These are phyloP conservation scores for Betta splendens DNA, from an alignment of 2,797 vertebrate genomes.

Conservation along the genomic window DNA sequence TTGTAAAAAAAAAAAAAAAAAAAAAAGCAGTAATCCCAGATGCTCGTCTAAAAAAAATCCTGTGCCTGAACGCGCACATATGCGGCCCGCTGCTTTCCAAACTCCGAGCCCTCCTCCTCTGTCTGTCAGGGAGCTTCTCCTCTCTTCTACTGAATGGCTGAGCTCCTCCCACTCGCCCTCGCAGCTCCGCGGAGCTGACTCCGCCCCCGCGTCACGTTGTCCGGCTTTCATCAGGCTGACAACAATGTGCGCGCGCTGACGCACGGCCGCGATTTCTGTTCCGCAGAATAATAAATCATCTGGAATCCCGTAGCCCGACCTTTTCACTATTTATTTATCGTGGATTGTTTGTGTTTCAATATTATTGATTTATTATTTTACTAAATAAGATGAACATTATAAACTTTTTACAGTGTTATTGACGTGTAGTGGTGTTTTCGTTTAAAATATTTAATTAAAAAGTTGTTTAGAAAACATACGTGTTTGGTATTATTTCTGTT, in stretches of 20 bases:
- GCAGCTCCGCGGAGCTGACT: slow-evolving; percentile 42
- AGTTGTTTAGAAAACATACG: no score
- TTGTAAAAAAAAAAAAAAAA: no score
- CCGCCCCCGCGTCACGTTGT: slow-evolving; percentile 41
- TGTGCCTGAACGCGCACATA: slow-evolving; percentile 69
- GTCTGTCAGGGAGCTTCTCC: slow-evolving; percentile 52
- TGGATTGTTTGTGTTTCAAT: not conserved
- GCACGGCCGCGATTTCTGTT: slow-evolving; percentile 29
- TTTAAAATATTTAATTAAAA: no score
- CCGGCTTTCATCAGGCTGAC: slow-evolving; percentile 42
- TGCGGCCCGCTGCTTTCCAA: slow-evolving; percentile 25
- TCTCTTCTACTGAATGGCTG: slow-evolving; percentile 68
- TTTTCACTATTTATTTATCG: not conserved
- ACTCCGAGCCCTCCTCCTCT: slow-evolving; percentile 39
- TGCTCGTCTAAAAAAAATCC: slow-evolving; percentile 32
- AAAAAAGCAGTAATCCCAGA: slow-evolving; percentile 1
- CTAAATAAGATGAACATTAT: not conserved
- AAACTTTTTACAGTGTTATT: not conserved
- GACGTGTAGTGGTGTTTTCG: not conserved
- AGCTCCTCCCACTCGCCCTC: slow-evolving; percentile 65
- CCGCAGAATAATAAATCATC: slow-evolving; percentile 27
- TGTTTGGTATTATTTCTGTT: no score
- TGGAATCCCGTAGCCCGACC: not conserved
- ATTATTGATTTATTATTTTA: not conserved
- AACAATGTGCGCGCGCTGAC: slow-evolving; percentile 43